Base-by-base conservation (phyloP, 2,113 vertebrate species). In the Equus przewalskii region DNA sequence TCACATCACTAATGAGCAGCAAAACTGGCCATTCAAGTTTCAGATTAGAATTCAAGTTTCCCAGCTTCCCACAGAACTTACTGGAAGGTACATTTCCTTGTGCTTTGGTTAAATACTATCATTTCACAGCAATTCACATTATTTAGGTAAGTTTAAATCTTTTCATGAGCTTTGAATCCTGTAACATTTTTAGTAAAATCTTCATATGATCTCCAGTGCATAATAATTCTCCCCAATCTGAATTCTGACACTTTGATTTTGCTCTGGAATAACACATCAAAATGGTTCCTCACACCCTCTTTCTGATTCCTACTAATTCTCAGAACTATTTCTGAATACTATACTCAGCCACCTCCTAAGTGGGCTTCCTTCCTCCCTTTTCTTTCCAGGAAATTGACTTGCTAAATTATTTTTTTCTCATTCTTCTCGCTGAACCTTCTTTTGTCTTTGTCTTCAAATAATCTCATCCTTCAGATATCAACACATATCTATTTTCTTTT, bases 141-240 rank as follows among this genome's bases (percentile, higher is more conserved):
- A 58, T 30, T 84, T 46, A 76, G 49, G 36, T 22, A 69, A 51
- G n/a, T 84, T 58, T 36, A 76, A 85, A 70, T 80, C 18, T 69
- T 84, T 33, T 94, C 22, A 80, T 90, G 64, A 94, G 36, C 64
- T 72, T 79, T 86, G 89, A 90, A 65, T 88, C 62, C 44, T 88
- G 1, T 54, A 69, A 87, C 5, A 80, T 49, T 22, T 33, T 82
- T 67, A 69, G 76, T 78, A 62, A 76, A 82, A 44, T 88, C 69
- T 94, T 73, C 30, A 51, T 44, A 92, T 92, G 12, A 69, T 36
- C 21, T 44, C 62, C 15, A 69, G 49, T 33, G 30, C 21, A 51
- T 28, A 72, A 56, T 72, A 36, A 94, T 56, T 62, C 58, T 84
- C 64, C 24, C 64, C 36, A 84, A 19, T 64, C 7, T 86, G 6